Evolutionary conservation across 2,797 vertebrate genomes (phyloP).

Genomic region (Ficedula albicollis): DNA sequence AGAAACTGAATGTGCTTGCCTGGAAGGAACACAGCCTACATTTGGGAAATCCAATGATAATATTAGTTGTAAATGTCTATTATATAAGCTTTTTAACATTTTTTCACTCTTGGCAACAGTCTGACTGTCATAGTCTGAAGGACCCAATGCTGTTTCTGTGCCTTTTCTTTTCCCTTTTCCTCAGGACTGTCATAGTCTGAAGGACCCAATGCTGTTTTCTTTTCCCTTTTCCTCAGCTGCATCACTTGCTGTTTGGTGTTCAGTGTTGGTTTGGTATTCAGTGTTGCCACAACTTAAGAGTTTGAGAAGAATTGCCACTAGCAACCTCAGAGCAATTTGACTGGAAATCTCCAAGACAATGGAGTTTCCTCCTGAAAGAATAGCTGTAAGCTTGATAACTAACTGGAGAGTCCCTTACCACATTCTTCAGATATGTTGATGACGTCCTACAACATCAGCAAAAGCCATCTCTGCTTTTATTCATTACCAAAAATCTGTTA

Average conservation of each 20-base stretch:
- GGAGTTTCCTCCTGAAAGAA: neutral
- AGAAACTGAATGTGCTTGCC: slow-evolving; percentile 16
- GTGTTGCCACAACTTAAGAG: neutral
- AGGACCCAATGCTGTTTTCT: neutral
- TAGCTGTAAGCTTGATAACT: neutral
- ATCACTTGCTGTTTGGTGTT: neutral
- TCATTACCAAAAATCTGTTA: neutral
- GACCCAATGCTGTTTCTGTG: neutral
- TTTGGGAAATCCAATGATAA: slow-evolving; percentile 12
- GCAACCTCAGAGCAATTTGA: accelerated
- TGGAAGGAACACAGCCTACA: slow-evolving; percentile 15
- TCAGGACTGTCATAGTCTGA: neutral
- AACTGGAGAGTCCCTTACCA: neutral
- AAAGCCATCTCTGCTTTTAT: neutral
- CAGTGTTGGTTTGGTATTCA: neutral
- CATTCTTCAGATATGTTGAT: neutral
- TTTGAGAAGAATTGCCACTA: neutral
- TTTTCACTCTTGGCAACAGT: neutral
- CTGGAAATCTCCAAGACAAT: neutral
- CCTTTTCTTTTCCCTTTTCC: neutral
- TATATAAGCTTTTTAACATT: neutral
- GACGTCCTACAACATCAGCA: neutral
- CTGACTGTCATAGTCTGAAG: neutral
- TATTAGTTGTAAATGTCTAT: slow-evolving; percentile 26
- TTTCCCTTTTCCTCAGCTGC: neutral